Evolutionary conservation across 2,113 vertebrate genomes (phyloP), one percentile per base, ranked within the genome.

Genomic region (Stictonetta naevosa): DNA sequence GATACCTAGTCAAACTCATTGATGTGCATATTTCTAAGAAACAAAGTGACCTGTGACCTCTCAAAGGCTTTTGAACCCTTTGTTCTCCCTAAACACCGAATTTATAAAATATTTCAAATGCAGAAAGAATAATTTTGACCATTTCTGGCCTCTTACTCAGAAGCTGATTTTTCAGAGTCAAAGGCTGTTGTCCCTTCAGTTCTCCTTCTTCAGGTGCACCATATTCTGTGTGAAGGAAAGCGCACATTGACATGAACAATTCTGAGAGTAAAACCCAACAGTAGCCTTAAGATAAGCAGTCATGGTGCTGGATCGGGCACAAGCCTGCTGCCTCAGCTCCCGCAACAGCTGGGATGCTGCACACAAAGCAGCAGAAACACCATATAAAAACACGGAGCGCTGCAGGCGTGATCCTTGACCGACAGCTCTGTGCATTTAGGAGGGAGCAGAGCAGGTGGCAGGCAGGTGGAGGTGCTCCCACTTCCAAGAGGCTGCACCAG

Each of bases 181-280:
- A 98, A 1, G 98, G 98, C 79, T 98, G 95, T 19, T 53, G 97
- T 88, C 94, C 95, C 95, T 97, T 98, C 90, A 99, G 96, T 90
- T 99, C 99, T 13, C 97, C 98, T 62, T 99, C 99, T 75, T 99
- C 99, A 29, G 99, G 99, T 31, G 98, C 98, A 2, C 99, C 99
- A 15, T 99, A 98, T 93, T 99, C 99, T 99, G 96, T 64, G 77
- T 88, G 59, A 88, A 96, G 85, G 93, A 83, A 62, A 95, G 63
- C 2, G 22, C 44, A 62, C 0, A 0, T 4, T 64, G 44, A 34
- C 4, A 1, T 21, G 42, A 88, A 34, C 10, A 26, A 12, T 48
- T 77, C 31, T 8, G 56, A 77, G 67, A 20, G 31, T n/a, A 13
- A 50, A 63, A 18, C 33, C 18, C 28, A 3, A 6, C 11, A 33